A percentile compares a stretch with the other conserved stretches of the same genome.
phyloP scores from a whole-genome alignment of 2,797 vertebrate genomes.

The Melanogrammus aeglefinus region DNA sequence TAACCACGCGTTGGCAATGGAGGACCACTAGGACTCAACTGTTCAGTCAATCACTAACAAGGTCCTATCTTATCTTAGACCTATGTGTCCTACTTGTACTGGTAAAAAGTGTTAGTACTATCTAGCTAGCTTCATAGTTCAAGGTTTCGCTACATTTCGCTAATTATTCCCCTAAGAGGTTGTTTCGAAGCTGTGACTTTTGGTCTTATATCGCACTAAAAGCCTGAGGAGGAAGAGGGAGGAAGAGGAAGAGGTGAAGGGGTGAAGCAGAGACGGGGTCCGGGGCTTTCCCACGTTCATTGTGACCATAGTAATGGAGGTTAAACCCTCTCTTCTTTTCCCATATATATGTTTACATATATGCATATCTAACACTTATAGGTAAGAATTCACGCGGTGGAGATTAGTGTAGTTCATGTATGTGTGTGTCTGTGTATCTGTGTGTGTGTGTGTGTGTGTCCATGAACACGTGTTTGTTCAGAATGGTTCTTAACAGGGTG shows the following conservation, averaged over 20 bases:
- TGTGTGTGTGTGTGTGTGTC: not conserved
- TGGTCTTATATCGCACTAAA: conserved; percentile 3
- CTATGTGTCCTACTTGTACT: conserved; percentile 2
- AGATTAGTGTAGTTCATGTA: not conserved
- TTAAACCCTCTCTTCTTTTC: not conserved
- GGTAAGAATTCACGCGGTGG: not conserved
- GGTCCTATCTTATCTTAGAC: not conserved
- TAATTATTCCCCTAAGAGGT: conserved; percentile 6
- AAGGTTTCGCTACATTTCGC: not conserved
- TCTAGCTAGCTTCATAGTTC: not conserved
- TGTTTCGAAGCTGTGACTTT: conserved; percentile 14
- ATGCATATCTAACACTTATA: conserved; percentile 6
- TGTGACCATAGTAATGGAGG: conserved; percentile 1
- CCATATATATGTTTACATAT: conserved; percentile 3
- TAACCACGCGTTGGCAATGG: not conserved
- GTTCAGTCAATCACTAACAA: not conserved
- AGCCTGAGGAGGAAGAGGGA: conserved; percentile 21
- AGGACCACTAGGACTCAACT: not conserved
- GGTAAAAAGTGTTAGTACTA: conserved; percentile 1
- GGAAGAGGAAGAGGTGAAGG: conserved; percentile 3
- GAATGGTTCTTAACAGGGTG: not conserved
- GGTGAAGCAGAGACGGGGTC: not conserved
- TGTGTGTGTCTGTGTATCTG: not conserved
- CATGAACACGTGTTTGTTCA: not conserved
- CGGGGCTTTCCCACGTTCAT: not conserved